Evolutionary conservation across 2,797 vertebrate species (phyloP).

Genomic region (Choloepus didactylus): DNA sequence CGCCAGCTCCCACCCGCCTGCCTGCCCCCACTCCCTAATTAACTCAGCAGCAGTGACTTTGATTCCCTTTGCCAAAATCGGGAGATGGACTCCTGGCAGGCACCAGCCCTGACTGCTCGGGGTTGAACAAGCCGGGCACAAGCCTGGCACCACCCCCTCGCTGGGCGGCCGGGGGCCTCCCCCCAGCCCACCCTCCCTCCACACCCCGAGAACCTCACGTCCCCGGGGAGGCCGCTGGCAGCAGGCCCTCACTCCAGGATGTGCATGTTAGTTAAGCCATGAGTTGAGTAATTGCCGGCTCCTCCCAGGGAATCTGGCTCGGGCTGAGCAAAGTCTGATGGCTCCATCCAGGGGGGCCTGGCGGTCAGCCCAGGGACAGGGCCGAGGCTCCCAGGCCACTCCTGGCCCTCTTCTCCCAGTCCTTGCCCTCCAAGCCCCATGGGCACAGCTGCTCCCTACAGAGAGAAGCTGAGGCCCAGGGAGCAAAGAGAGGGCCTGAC

Average conservation of each 20-base stretch:
- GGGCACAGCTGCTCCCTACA: background rate
- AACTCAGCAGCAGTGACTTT: slow-evolving; percentile 79
- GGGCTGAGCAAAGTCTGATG: background rate
- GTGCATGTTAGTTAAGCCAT: slow-evolving; percentile 82
- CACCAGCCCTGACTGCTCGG: slow-evolving; percentile 71
- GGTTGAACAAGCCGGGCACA: slow-evolving; percentile 70
- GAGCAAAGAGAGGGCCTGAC: background rate
- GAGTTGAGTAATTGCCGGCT: slow-evolving; percentile 84
- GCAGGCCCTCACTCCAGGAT: slow-evolving; percentile 74
- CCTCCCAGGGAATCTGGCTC: slow-evolving; percentile 80
- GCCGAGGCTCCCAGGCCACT: background rate
- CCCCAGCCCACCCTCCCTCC: background rate
- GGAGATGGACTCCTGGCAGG: slow-evolving; percentile 82
- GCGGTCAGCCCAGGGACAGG: background rate
- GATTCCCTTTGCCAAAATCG: slow-evolving; percentile 82
- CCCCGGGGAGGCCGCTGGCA: slow-evolving; percentile 51
- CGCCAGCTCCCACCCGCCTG: slow-evolving; percentile 59
- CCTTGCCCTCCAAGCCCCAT: background rate
- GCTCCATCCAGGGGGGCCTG: slow-evolving; percentile 72
- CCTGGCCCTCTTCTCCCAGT: rapidly evolving
- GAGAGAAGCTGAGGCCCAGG: background rate
- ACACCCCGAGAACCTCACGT: background rate
- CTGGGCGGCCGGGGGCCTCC: background rate
- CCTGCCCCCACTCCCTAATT: slow-evolving; percentile 79
- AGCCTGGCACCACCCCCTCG: slow-evolving; percentile 51